A percentile compares a stretch with the other conserved stretches of the same genome.
Evolutionary conservation across 2,888 invertebrate genomes (phyloP).

Genomic region (Tetragonula carbonaria): DNA sequence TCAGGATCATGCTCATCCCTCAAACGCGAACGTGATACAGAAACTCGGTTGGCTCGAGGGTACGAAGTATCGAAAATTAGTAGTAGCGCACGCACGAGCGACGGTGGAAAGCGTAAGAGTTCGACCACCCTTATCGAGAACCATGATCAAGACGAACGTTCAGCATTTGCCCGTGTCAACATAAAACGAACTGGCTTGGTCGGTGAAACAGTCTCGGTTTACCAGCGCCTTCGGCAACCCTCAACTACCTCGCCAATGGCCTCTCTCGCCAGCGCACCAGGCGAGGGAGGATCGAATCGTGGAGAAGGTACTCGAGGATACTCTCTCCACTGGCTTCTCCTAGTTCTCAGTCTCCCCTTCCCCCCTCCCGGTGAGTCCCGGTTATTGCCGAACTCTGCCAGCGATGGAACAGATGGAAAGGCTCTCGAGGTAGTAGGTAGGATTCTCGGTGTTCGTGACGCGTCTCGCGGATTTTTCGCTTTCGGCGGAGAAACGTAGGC

Average conservation of each 20-base stretch:
- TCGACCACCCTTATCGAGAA: slow-evolving; percentile 45
- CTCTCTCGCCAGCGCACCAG: neutral
- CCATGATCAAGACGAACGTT: slow-evolving; percentile 44
- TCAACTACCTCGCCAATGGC: slow-evolving; percentile 3
- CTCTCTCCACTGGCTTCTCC: slow-evolving; percentile 40
- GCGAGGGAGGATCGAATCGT: neutral
- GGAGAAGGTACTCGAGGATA: slow-evolving; percentile 28
- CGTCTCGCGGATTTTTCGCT: slow-evolving; percentile 25
- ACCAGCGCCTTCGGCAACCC: slow-evolving; percentile 26
- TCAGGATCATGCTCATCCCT: neutral
- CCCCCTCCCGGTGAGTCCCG: slow-evolving; percentile 42
- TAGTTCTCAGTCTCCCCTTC: too few species aligned
- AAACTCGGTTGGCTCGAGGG: neutral
- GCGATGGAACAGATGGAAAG: neutral
- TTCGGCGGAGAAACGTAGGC: slow-evolving; percentile 46
- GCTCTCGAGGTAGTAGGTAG: neutral
- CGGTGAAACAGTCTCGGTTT: slow-evolving; percentile 33
- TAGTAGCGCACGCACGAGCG: slow-evolving; percentile 36
- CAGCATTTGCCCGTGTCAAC: slow-evolving; percentile 61
- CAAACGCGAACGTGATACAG: neutral
- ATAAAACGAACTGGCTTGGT: slow-evolving; percentile 44
- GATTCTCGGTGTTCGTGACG: neutral
- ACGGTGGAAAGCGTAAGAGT: slow-evolving; percentile 3
- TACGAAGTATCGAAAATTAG: slow-evolving; percentile 33
- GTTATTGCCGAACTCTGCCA: slow-evolving; percentile 66